These are phyloP conservation scores for Cheilosia variabilis DNA, from an alignment of 2,888 invertebrate species.

Conservation along the genomic window DNA sequence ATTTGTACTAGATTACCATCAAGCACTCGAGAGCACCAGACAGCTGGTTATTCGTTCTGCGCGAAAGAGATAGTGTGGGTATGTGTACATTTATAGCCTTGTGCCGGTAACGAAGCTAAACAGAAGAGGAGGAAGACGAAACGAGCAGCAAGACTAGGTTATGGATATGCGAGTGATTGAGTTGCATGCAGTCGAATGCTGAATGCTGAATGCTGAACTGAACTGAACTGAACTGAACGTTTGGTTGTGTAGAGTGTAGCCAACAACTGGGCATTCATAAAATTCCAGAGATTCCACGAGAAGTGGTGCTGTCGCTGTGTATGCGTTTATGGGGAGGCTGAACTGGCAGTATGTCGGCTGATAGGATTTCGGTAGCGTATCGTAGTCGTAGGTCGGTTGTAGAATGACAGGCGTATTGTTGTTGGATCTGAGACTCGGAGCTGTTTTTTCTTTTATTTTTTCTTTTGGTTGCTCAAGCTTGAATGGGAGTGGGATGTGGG, in stretches of 20 bases:
- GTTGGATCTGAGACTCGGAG: constrained; percentile 27
- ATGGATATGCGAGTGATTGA: constrained; percentile 52
- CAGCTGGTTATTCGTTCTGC: constrained; percentile 39
- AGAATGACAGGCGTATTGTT: constrained; percentile 66
- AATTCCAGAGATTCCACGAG: constrained; percentile 70
- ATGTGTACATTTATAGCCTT: constrained; percentile 50
- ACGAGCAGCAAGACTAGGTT: constrained; percentile 64
- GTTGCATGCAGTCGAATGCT: constrained; percentile 31
- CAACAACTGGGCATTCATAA: constrained; percentile 66
- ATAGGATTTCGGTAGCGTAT: constrained; percentile 69
- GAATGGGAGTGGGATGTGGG: constrained; percentile 64
- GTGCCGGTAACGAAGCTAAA: constrained; percentile 26
- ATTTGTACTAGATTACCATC: constrained; percentile 74
- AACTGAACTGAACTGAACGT: background rate
- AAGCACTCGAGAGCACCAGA: constrained; percentile 45
- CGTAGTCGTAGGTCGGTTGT: constrained; percentile 75
- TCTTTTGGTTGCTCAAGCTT: background rate
- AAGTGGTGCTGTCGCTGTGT: constrained; percentile 50
- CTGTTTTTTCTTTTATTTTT: constrained; percentile 26
- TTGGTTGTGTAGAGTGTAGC: constrained; percentile 35
- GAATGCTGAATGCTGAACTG: no score
- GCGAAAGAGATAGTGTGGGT: constrained; percentile 44
- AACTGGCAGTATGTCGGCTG: constrained; percentile 48
- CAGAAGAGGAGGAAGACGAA: constrained; percentile 45
- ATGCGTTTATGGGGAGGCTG: constrained; percentile 40